Percentiles rank a stretch among this genome's conserved stretches.
Conservation (phyloP, 30 jellyfish, hydroid and myxozoan species). For the Hydra vulgaris region DNA sequence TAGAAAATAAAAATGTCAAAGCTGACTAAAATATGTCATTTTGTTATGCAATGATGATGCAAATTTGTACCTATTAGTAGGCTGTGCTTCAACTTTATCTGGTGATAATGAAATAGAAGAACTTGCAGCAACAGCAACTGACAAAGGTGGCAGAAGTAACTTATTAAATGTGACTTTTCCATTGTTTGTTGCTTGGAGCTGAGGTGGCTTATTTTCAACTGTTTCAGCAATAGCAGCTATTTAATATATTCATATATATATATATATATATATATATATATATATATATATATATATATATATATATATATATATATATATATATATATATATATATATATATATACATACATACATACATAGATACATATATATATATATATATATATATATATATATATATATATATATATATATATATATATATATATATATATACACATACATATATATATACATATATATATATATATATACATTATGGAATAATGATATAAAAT, state of each 20-base stretch:
- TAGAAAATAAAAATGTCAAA: background rate
- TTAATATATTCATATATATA: slow-evolving; percentile 15
- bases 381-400: no score
- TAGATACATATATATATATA: no score
- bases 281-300: no score
- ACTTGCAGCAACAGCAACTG: slow-evolving; percentile 7
- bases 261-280: no score
- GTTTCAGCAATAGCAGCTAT: slow-evolving; percentile 12
- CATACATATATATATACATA: no score
- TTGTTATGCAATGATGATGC: background rate
- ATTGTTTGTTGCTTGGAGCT: slow-evolving; percentile 14
- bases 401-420: no score
- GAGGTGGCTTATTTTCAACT: background rate
- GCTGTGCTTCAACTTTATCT: slow-evolving; percentile 49
- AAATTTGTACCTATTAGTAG: slow-evolving; percentile 16
- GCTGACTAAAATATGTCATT: slow-evolving; percentile 8
- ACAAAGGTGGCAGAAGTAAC: slow-evolving; percentile 2
- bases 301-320: no score
- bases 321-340: no score
- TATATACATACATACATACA: no score
- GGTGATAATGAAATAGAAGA: slow-evolving; percentile 29
- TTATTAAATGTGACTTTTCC: slow-evolving; percentile 21
- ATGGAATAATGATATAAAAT: no score
- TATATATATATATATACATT: no score
- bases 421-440: no score